Base-by-base conservation (phyloP, 2,797 vertebrate genomes). In the Alosa sapidissima region DNA sequence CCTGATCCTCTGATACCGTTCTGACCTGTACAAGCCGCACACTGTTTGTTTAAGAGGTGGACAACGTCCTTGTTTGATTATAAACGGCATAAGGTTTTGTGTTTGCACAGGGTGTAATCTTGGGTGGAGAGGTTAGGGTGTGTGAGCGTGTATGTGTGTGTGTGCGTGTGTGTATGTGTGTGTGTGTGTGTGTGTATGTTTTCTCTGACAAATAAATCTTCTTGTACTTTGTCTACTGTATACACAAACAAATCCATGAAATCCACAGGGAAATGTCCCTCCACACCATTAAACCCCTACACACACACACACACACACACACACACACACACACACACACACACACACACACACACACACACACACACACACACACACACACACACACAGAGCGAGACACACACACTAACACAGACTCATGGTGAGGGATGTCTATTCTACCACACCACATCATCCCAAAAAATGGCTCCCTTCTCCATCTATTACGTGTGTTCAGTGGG, bases 241-340 rank as follows among this genome's bases (percentile, higher is more conserved):
- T 16, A 7, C 45, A 7, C 41, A 47, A 45, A 78, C 41, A 45
- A 78, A 78, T 47, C 5, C 5, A 21, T 41, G 41, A 21, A 78
- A 3, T 47, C 16, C 16, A 45, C 24, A 21, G 5, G 72, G 36
- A 47, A 36, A 78, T 21, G 19, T 21, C 54, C 16, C 36, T 36
- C 33, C 36, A 78, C 36, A 36, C 24, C 9, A 24, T 1, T 5
- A 65, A 24, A 65, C n/a, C 1, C n/a, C 28, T 1, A 0, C 28
- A 28, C 28, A 28, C 28, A 28, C 28, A 1, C 28, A 28, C 28
- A 28, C 28, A 28, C 28, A 28, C 28, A 28, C 28, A 28, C 28
- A 28, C 28, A 28, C 60, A 85, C 78, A 86, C 85, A 87, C 84
- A 83, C 84, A 85, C 84, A 88, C 83, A 86, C 85, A 1, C 55